These are phyloP conservation scores for Mantis religiosa DNA, from an alignment of 2,888 invertebrate species.

Conservation along the genomic window DNA sequence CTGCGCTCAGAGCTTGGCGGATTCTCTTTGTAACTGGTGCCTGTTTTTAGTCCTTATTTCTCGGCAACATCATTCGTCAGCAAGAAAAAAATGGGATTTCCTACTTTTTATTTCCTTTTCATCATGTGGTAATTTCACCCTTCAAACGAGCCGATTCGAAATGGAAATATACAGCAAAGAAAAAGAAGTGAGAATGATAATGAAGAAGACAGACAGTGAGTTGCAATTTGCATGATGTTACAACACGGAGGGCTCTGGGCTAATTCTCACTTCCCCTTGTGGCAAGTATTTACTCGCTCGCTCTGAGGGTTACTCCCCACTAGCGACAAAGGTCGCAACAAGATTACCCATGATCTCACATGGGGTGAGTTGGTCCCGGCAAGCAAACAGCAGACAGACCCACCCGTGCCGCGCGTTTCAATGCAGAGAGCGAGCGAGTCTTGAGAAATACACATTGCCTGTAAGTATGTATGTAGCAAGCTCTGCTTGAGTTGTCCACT, in stretches of 20 bases:
- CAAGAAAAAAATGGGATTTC: conserved; percentile 10
- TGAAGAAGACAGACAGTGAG: background rate
- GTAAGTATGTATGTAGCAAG: no score
- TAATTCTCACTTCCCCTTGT: conserved; percentile 16
- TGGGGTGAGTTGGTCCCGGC: no score
- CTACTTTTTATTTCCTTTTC: background rate
- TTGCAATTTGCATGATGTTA: conserved; percentile 20
- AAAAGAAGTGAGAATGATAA: background rate
- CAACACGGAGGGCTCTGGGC: background rate
- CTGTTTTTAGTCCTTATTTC: background rate
- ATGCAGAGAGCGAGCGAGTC: no score
- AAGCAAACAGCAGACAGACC: background rate
- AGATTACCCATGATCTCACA: background rate
- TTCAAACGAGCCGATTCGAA: conserved; percentile 19
- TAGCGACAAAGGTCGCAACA: background rate
- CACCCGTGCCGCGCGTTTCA: background rate
- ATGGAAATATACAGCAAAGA: conserved; percentile 18
- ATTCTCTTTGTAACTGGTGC: background rate
- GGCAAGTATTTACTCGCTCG: conserved; percentile 1
- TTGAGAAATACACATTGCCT: no score
- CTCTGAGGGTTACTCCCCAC: background rate
- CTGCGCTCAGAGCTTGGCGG: background rate
- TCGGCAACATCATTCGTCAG: background rate
- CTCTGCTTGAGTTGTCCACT: no score
- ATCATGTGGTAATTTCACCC: conserved; percentile 19